These are phyloP conservation scores for Thymallus thymallus DNA, from an alignment of 2,113 vertebrate genomes.

Conservation along the genomic window DNA sequence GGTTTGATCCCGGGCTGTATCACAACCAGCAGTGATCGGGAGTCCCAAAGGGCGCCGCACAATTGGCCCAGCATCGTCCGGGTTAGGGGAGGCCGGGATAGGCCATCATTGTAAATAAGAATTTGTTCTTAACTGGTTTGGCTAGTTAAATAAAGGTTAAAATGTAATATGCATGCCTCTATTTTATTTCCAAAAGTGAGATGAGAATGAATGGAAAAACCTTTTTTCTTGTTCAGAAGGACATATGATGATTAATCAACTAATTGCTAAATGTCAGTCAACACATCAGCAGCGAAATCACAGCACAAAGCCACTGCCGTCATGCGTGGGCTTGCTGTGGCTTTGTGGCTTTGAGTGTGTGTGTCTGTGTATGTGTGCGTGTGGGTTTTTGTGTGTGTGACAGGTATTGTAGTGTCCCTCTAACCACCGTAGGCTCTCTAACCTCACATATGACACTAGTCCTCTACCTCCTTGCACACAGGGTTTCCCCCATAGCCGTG, in stretches of 20 bases:
- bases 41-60: too few relatives aligned
- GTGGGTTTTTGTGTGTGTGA: not conserved
- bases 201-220: constrained; percentile 37
- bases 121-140: too few relatives aligned
- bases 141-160: too few relatives aligned
- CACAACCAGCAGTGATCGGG: too few relatives aligned
- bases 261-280: too few relatives aligned
- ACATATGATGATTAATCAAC: too few relatives aligned
- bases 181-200: constrained; percentile 10
- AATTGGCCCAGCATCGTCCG: too few relatives aligned
- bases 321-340: not conserved
- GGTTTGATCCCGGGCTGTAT: too few relatives aligned
- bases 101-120: too few relatives aligned
- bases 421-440: not conserved
- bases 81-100: too few relatives aligned
- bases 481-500: constrained; percentile 18
- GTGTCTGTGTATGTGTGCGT: not conserved
- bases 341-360: not conserved
- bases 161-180: constrained; percentile 53
- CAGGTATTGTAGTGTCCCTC: not conserved
- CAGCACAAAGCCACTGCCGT: not conserved
- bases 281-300: not conserved
- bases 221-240: too few relatives aligned
- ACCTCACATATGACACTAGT: not conserved
- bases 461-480: constrained; percentile 10